Conservation (phyloP, 2,797 vertebrate species). For the Craterocephalus amniculus region DNA sequence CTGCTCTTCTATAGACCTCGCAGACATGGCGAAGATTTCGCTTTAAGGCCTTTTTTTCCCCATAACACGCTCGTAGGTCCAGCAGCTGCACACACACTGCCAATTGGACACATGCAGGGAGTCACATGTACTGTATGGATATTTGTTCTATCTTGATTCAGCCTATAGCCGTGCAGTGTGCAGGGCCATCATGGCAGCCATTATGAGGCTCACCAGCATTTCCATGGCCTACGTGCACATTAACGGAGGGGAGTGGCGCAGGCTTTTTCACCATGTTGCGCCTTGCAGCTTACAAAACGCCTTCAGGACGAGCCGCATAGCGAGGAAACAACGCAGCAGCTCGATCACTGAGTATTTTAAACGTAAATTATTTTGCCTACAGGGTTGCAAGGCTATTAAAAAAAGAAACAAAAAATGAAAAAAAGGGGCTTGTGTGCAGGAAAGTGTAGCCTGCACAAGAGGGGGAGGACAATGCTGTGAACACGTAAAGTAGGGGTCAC, state of each 20-base stretch:
- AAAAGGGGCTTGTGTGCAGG: constrained; percentile 37
- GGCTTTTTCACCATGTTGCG: constrained; percentile 58
- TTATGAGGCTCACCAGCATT: constrained; percentile 76
- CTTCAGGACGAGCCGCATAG: constrained; percentile 18
- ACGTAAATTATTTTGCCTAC: constrained; percentile 18
- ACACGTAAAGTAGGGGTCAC: constrained; percentile 75
- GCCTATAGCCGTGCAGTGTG: constrained; percentile 60
- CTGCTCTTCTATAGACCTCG: constrained; percentile 11
- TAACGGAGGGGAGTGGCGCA: constrained; percentile 75
- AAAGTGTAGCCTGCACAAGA: constrained; percentile 46
- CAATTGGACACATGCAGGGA: constrained; percentile 45
- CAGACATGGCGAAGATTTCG: constrained; percentile 38
- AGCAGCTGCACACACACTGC: constrained; percentile 34
- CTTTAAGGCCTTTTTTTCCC: constrained; percentile 23
- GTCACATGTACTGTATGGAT: constrained; percentile 60
- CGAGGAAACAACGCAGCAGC: constrained; percentile 4
- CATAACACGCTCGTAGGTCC: constrained; percentile 7
- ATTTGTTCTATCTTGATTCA: constrained; percentile 48
- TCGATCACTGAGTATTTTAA: constrained; percentile 4
- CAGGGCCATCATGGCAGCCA: constrained; percentile 77
- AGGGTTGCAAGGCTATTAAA: neutral
- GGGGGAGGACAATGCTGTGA: constrained; percentile 58
- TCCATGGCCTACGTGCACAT: constrained; percentile 75
- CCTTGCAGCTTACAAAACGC: constrained; percentile 33
- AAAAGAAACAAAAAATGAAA: constrained; percentile 4